phyloP scores from a whole-genome alignment of 2,888 invertebrate species.

The Ctenicera cuprea region DNA sequence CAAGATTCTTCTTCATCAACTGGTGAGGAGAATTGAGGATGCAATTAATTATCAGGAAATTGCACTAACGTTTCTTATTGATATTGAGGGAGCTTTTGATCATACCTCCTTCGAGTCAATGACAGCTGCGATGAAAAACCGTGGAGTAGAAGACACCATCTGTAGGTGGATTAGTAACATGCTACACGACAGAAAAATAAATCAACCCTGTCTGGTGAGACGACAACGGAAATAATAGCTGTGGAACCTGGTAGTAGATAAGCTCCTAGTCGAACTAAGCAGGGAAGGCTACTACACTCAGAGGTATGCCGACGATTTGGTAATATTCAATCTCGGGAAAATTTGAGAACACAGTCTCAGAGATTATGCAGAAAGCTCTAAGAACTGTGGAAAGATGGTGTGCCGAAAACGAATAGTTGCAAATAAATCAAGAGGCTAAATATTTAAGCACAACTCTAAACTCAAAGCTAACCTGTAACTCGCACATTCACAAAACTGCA shows the following conservation, averaged over 20 bases:
- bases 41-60: constrained; percentile 46
- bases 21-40: constrained; percentile 1
- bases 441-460: not conserved
- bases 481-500: not conserved
- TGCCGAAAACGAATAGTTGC: not conserved
- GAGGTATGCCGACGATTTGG: not conserved
- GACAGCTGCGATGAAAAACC: not conserved
- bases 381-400: not conserved
- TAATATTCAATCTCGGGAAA: not conserved
- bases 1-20: constrained; percentile 3
- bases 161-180: constrained; percentile 9
- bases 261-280: constrained; percentile 1
- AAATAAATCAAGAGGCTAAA: not conserved
- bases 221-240: not conserved
- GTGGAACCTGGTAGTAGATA: constrained; percentile 10
- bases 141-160: not conserved
- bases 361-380: not conserved
- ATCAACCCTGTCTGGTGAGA: not conserved
- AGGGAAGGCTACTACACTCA: not conserved
- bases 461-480: not conserved
- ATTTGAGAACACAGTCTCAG: not conserved
- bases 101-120: constrained; percentile 41
- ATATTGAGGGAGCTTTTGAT: constrained; percentile 60
- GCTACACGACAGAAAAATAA: not conserved
- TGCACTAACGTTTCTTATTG: constrained; percentile 52